Evolutionary conservation across 2,888 invertebrate species (phyloP), one percentile per base, ranked within the genome.

Genomic region (Metallyticus violacea): DNA sequence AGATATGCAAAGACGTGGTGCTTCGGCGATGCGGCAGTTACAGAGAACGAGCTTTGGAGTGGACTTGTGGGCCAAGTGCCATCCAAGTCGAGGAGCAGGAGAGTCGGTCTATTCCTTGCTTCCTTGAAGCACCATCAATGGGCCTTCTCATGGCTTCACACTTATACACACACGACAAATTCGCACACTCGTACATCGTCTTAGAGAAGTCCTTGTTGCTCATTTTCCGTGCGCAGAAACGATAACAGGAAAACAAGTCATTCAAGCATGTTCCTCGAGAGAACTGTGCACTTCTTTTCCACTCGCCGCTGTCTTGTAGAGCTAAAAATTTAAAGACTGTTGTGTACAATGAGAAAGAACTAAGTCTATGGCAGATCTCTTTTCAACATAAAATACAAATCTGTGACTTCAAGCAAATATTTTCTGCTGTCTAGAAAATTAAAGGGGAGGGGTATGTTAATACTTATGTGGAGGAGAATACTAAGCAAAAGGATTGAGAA

Each of bases 51-150:
- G 40, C 15, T 62, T 62, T 62, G 40, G 40, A 7, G 81, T 81
- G 81, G 26, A 26, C 62, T 40, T 62, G 82, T 82, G 76, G 82
- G 82, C 82, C 82, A 76, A 82, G 82, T 26, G 82, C 82, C 76
- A 82, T 82, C 82, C 29, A 82, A 25, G 26, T 25, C 30, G 29
- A 28, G 30, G 28, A 26, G 26, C 82, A 40, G 26, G 82, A 82
- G 82, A 82, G 82, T 62, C 40, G 40, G 40, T 82, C 82, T 82
- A 82, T 82, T 82, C 27, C 82, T 26, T 82, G 40, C 40, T 62
- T 62, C 40, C 82, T 82, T 82, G 26, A 82, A 82, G 82, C 76
- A 82, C 26, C 82, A 82, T 82, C 82, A 76, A 82, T 82, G 82
- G 82, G 40, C 40, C 40, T 62, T 62, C 40, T 62, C 82, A 76